Evolutionary conservation across 2,888 invertebrate genomes (phyloP).

Genomic region (Drosophila robusta): DNA sequence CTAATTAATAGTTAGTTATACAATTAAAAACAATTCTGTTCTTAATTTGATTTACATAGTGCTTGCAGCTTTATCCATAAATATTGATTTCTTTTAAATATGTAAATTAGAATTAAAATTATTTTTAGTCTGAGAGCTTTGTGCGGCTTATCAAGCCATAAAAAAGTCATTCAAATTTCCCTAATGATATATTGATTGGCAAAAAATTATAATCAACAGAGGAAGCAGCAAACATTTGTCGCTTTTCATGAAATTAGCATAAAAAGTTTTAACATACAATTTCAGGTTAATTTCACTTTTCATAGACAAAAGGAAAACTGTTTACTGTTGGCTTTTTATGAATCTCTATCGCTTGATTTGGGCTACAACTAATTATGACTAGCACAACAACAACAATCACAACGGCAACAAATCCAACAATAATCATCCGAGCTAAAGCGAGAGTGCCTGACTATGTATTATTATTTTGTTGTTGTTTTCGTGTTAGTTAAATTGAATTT

Average conservation of each 20-base stretch:
- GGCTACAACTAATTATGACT: slow-evolving; percentile 64
- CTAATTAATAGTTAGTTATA: slow-evolving; percentile 9
- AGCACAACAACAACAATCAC: slow-evolving; percentile 14
- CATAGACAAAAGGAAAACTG: slow-evolving; percentile 70
- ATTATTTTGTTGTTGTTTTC: slow-evolving; percentile 20
- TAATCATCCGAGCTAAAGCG: slow-evolving; percentile 40
- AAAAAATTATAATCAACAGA: neutral
- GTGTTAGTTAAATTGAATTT: slow-evolving; percentile 50
- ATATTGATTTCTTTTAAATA: too few species aligned
- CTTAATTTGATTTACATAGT: neutral
- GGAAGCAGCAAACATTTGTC: slow-evolving; percentile 35
- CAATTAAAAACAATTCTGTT: too few species aligned
- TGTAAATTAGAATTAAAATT: too few species aligned
- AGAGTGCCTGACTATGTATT: slow-evolving; percentile 39
- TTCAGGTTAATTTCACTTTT: slow-evolving; percentile 68
- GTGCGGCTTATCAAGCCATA: too few species aligned
- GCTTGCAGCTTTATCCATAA: too few species aligned
- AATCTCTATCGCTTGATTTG: slow-evolving; percentile 57
- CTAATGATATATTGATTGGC: neutral
- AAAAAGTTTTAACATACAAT: slow-evolving; percentile 23
- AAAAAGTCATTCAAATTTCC: neutral
- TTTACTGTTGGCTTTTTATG: slow-evolving; percentile 38
- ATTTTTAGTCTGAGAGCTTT: too few species aligned
- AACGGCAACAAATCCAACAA: slow-evolving; percentile 29
- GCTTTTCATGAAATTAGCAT: slow-evolving; percentile 51